Percentiles rank a stretch among this genome's conserved stretches.
Evolutionary conservation across 1,140 invertebrate species (phyloP).

Genomic region (Portunus trituberculatus): DNA sequence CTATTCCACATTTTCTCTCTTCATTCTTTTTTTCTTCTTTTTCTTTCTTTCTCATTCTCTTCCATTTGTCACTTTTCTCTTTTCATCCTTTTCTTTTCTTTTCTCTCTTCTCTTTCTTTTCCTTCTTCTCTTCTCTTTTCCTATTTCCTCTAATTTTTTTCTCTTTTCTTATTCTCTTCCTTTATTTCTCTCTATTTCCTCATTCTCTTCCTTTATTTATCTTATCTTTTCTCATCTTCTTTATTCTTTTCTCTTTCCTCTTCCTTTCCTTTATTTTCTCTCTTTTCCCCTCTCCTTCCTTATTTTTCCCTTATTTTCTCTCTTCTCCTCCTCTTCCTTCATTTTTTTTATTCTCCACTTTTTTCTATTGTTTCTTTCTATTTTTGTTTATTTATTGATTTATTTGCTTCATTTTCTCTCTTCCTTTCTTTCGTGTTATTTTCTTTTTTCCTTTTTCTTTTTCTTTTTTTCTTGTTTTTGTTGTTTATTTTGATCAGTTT

Average conservation of each 20-base stretch:
- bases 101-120: neutral
- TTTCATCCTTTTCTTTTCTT: neutral
- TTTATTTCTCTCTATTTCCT: neutral
- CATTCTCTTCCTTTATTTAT: neutral
- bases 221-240: neutral
- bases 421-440: neutral
- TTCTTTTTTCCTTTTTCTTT: neutral
- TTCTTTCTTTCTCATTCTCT: neutral
- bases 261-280: neutral
- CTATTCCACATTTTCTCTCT: neutral
- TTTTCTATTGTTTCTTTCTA: neutral
- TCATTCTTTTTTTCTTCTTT: neutral
- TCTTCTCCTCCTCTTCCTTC: neutral
- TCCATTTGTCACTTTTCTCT: neutral
- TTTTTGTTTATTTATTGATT: neutral
- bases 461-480: neutral
- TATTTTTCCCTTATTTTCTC: neutral
- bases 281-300: neutral
- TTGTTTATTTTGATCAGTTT: neutral
- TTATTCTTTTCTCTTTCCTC: neutral
- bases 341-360: neutral
- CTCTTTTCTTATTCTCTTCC: neutral
- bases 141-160: neutral
- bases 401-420: neutral
- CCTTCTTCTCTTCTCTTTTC: neutral